Evolutionary conservation across 1,140 invertebrate genomes (phyloP), one percentile per base, ranked within the genome.

Genomic region (Drosophila truncata): DNA sequence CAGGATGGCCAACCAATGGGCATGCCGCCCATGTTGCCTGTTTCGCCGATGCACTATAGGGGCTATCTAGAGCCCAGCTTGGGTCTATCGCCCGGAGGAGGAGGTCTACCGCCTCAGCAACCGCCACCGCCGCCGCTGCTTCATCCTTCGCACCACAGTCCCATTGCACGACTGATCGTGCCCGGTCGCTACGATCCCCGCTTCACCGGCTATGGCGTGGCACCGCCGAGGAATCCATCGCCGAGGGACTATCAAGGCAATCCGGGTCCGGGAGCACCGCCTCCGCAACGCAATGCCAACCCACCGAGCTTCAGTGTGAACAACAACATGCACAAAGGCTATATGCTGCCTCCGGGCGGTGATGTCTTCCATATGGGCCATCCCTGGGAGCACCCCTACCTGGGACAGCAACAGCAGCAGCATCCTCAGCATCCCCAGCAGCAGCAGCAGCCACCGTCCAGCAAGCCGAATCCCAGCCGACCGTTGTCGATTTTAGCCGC

Each of bases 31-130:
- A 78, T 82, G 54, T 31, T 88, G 57, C 86, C 71, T 18, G 78
- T 91, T 55, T 91, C 88, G 7, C 88, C 88, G 20, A 90, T 91
- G 59, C 85, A 80, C 49, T 91, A 73, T 41, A 63, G 85, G 9
- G 46, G 81, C 23, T 91, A 52, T 35, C 54, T 87, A 10, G 82
- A 86, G 29, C 65, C 74, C 31, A 63, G n/a, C 16, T 54, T 54
- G 50, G 62, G 49, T 18, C 61, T 80, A 3, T 65, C 74, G 8
- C 60, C 46, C 11, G 55, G 44, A 4, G 64, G 67, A 2, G 52
- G 52, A 16, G 54, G 62, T 25, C 14, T 65, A 16, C 60, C 73
- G 9, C 39, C 84, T 52, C 58, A 75, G 33, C 59, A 71, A n/a
- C 79, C 62, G 23, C 72, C 60, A 1, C 69, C 31, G 20, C 50